Base-by-base conservation (phyloP, 2,888 invertebrate species). In the Xestoiulus laeticollis region DNA sequence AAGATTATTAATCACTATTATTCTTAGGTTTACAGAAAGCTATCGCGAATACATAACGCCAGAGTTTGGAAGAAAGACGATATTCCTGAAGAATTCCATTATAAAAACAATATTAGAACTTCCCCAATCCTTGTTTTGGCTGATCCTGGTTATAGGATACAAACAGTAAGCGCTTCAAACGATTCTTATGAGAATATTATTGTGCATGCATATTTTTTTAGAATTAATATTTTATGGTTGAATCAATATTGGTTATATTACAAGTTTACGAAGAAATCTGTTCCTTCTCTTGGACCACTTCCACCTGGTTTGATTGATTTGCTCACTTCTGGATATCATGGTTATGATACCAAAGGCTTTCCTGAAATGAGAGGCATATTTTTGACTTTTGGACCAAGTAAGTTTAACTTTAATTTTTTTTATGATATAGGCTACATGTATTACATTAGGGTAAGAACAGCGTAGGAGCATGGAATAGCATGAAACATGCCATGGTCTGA, bases 71-170 rank as follows among this genome's bases (percentile, higher is more conserved):
- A 89, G 53, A 91, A 91, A 88, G 89, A 90, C 85, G 90, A 92
- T 38, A 90, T 92, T 26, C 92, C 92, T 0, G 91, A 90, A 1
- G 89, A 89, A 14, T 92, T 90, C 89, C 92, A 92, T 89, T 92
- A 92, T 89, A 89, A 90, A 78, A 90, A 92, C 88, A 91, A 91
- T 88, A 88, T 90, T 19, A 89, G 92, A n/a, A 90, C 92, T 6
- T 89, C 90, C 87, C 91, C 91, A 0, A 89, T 92, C 22, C 89
- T 92, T 16, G 89, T 91, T 16, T 89, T 91, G 5, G 91, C 91
- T 5, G 91, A 91, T 26, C 91, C 91, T 86, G 91, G 91, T 0
- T 91, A 91, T 82, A 44, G 38, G 16, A 88, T 89, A 43, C 14
- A 16, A 85, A 59, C 16, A 8, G 87, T 85, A 88, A 26, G 85